These are phyloP conservation scores for Nomada hirtipes DNA, from an alignment of 2,888 invertebrate species.

Conservation along the genomic window DNA sequence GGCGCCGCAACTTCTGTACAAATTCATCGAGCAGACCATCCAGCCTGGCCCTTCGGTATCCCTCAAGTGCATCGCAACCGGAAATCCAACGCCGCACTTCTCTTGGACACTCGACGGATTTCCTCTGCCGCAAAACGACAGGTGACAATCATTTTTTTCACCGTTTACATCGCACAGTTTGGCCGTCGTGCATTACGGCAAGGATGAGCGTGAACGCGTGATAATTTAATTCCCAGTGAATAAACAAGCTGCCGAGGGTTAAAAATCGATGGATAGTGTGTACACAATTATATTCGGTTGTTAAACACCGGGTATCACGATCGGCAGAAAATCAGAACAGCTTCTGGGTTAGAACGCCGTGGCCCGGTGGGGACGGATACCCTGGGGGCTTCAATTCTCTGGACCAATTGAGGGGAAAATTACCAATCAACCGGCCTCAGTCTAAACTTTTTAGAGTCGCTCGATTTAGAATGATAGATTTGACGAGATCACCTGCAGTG, in stretches of 20 bases:
- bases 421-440: conserved; percentile 68
- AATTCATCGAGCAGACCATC: conserved; percentile 96
- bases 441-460: conserved; percentile 67
- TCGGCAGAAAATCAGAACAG: conserved; percentile 63
- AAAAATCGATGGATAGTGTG: conserved; percentile 62
- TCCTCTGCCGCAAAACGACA: conserved; percentile 90
- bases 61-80: conserved; percentile 96
- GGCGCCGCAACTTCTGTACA: conserved; percentile 94
- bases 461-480: conserved; percentile 62
- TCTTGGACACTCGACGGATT: conserved; percentile 96
- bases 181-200: neutral
- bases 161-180: neutral
- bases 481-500: neutral
- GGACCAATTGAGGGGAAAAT: conserved; percentile 75
- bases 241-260: neutral
- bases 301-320: conserved; percentile 67
- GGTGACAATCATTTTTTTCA: conserved; percentile 83
- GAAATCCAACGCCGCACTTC: conserved; percentile 96
- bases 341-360: conserved; percentile 49
- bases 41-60: conserved; percentile 96
- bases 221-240: neutral
- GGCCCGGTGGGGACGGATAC: conserved; percentile 60
- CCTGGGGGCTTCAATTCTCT: conserved; percentile 73
- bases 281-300: conserved; percentile 69
- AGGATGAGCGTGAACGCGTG: neutral